Evolutionary conservation across 1,140 invertebrate genomes (phyloP).

Genomic region (Tenebrio molitor): DNA sequence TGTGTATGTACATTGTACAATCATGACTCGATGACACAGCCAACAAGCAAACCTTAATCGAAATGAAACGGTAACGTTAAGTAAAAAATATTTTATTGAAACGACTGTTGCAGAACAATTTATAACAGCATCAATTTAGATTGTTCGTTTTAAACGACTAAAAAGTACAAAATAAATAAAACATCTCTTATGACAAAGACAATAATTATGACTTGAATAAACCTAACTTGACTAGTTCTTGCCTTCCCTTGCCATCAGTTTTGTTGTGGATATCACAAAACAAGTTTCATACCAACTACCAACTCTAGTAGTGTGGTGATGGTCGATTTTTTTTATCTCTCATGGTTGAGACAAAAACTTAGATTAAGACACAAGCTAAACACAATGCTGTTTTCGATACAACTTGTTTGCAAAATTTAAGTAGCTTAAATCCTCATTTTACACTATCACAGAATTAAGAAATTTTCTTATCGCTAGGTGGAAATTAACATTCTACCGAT

Average conservation of each 20-base stretch:
- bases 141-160: conserved; percentile 5
- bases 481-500: not conserved
- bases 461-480: not conserved
- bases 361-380: too few species aligned
- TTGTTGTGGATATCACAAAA: conserved; percentile 15
- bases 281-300: too few species aligned
- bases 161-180: conserved; percentile 35
- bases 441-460: conserved; percentile 4
- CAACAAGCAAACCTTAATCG: too few species aligned
- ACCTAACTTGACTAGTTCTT: conserved; percentile 30
- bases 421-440: not conserved
- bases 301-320: too few species aligned
- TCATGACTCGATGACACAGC: too few species aligned
- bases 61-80: not conserved
- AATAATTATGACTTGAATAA: conserved; percentile 16
- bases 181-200: conserved; percentile 1
- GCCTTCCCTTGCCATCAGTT: not conserved
- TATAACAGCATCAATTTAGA: conserved; percentile 12
- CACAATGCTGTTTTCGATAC: conserved; percentile 8
- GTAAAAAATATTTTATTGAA: conserved; percentile 40
- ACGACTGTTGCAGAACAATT: conserved; percentile 28
- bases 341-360: too few species aligned
- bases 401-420: conserved; percentile 15
- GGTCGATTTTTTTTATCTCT: too few species aligned
- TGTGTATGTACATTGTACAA: too few species aligned